A percentile compares a stretch with the other conserved stretches of the same genome.
phyloP scores from a whole-genome alignment of 2,888 invertebrate species.

The Rosalia funebris region DNA sequence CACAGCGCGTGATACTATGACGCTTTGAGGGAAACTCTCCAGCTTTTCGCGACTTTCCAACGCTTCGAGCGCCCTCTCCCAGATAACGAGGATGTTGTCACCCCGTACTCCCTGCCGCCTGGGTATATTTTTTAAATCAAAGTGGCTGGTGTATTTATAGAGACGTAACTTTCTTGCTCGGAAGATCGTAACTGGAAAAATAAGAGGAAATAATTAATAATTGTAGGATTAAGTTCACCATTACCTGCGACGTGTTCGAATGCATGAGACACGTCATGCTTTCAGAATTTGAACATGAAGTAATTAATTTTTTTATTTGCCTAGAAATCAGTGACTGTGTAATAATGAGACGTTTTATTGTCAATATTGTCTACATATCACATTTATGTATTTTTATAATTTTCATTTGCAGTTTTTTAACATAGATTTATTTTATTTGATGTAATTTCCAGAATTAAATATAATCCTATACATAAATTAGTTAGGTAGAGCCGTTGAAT shows the following conservation, averaged over 20 bases:
- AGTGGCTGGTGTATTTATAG: slow-evolving; percentile 36
- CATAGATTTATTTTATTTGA: no score
- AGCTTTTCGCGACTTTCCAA: slow-evolving; percentile 51
- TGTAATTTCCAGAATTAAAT: no score
- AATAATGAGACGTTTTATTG: no score
- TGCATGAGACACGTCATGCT: no score
- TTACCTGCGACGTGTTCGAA: not conserved
- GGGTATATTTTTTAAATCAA: slow-evolving; percentile 33
- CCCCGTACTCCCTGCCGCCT: slow-evolving; percentile 23
- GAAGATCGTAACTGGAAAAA: slow-evolving; percentile 13
- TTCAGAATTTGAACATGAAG: no score
- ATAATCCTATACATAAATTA: no score
- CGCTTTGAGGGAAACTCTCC: slow-evolving; percentile 41
- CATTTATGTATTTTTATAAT: no score
- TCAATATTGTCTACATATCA: no score
- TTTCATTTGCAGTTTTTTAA: no score
- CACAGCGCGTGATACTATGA: slow-evolving; percentile 47
- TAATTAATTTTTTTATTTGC: no score
- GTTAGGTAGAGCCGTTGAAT: no score
- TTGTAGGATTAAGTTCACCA: not conserved
- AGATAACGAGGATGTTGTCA: slow-evolving; percentile 28
- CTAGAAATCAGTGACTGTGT: no score
- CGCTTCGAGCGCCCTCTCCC: slow-evolving; percentile 47
- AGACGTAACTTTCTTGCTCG: slow-evolving; percentile 18
- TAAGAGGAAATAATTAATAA: slow-evolving; percentile 11